phyloP scores from a whole-genome alignment of 1,140 invertebrate genomes.

The Lepeophtheirus salmonis region DNA sequence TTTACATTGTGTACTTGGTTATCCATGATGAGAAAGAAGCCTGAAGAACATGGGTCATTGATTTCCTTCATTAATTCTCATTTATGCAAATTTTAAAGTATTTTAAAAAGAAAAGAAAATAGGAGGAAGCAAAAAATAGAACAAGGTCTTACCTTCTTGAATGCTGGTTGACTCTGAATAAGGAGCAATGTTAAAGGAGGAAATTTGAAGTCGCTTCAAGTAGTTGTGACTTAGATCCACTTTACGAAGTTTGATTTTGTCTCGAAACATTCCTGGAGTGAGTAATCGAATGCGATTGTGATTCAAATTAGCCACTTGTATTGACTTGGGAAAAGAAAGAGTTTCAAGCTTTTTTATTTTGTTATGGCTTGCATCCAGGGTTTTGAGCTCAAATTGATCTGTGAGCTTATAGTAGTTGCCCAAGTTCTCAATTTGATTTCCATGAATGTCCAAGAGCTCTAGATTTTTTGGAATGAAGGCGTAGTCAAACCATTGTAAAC shows the following conservation, averaged over 20 bases:
- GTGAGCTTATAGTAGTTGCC: slow-evolving; percentile 62
- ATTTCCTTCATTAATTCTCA: no score
- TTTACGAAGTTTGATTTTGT: slow-evolving; percentile 56
- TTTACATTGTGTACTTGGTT: no score
- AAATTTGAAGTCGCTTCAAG: slow-evolving; percentile 50
- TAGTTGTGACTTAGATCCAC: slow-evolving; percentile 70
- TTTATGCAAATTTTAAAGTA: no score
- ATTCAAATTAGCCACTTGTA: slow-evolving; percentile 57
- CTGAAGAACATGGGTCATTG: no score
- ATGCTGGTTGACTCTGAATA: neutral
- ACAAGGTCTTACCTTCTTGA: neutral
- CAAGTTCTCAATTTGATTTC: slow-evolving; percentile 61
- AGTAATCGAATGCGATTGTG: slow-evolving; percentile 58
- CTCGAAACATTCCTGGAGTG: slow-evolving; percentile 47
- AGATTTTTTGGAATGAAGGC: slow-evolving; percentile 54
- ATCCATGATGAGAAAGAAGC: no score
- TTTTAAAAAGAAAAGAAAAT: no score
- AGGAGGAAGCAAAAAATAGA: no score
- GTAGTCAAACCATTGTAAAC: slow-evolving; percentile 74
- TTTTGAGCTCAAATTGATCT: slow-evolving; percentile 45
- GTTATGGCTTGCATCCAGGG: slow-evolving; percentile 61
- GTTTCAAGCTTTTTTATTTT: slow-evolving; percentile 43
- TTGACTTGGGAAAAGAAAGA: slow-evolving; percentile 47
- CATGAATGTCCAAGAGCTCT: slow-evolving; percentile 73
- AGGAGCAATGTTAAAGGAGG: slow-evolving; percentile 38